phyloP scores from a whole-genome alignment of 92 coral and sea anemone genomes.

The Palythoa grandiflora region DNA sequence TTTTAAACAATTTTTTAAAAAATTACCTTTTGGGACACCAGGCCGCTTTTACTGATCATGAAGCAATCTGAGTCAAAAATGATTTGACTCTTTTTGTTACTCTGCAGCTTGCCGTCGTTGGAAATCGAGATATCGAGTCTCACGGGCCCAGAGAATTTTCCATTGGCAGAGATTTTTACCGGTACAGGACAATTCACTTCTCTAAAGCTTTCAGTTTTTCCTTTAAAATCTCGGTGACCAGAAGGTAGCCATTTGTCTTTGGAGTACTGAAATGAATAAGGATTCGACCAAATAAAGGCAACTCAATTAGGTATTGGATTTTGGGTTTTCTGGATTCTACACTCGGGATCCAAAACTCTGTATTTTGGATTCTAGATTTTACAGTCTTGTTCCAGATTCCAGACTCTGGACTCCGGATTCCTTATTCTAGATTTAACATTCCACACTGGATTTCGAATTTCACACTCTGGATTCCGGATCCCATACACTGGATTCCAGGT shows the following conservation, averaged over 20 bases:
- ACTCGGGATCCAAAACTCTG: neutral
- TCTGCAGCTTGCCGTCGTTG: constrained; percentile 38
- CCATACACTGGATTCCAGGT: too few relatives aligned
- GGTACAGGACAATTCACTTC: constrained; percentile 35
- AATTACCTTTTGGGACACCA: constrained; percentile 30
- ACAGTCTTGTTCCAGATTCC: too few relatives aligned
- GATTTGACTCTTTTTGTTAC: constrained; percentile 32
- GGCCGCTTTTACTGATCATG: neutral
- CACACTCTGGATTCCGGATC: too few relatives aligned
- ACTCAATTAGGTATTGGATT: too few relatives aligned
- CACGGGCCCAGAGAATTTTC: constrained; percentile 45
- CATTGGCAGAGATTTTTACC: neutral
- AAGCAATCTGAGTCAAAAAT: constrained; percentile 37
- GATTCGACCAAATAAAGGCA: neutral
- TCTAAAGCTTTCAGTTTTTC: constrained; percentile 12
- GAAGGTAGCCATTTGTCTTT: constrained; percentile 31
- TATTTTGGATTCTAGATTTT: too few relatives aligned
- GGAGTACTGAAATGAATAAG: neutral
- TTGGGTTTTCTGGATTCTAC: too few relatives aligned
- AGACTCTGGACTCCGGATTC: too few relatives aligned
- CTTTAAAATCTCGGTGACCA: constrained; percentile 20
- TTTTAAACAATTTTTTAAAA: neutral
- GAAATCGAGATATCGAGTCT: constrained; percentile 38
- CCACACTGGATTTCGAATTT: too few relatives aligned
- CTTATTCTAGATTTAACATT: too few relatives aligned